phyloP scores from a whole-genome alignment of 2,797 vertebrate species.

The Triplophysa bombifrons region DNA sequence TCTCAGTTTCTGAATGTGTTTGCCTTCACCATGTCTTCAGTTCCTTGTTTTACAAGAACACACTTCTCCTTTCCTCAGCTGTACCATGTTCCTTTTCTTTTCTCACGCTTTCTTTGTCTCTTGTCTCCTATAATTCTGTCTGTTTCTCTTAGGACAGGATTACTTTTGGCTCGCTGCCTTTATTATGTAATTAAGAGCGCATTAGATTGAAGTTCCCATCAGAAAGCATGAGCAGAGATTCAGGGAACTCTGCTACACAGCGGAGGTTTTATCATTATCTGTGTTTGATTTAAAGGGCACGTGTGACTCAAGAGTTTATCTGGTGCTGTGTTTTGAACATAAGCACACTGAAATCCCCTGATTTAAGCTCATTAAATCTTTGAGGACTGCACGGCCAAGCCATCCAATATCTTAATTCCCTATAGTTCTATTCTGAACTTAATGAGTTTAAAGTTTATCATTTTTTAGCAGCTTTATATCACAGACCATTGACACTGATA shows the following conservation, averaged over 20 bases:
- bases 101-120: neutral
- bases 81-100: neutral
- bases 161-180: neutral
- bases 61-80: conserved; percentile 1
- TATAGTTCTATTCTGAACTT: conserved; percentile 7
- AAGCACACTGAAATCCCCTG: neutral
- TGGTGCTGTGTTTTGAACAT: neutral
- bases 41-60: conserved; percentile 3
- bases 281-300: conserved; percentile 14
- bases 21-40: neutral
- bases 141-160: neutral
- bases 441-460: conserved; percentile 15
- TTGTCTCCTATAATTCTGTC: neutral
- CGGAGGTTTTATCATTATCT: conserved; percentile 11
- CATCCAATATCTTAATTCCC: conserved; percentile 19
- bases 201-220: neutral
- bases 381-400: neutral
- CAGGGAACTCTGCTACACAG: conserved; percentile 2
- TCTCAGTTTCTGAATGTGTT: conserved; percentile 2
- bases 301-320: conserved; percentile 4
- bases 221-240: conserved; percentile 2
- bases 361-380: conserved; percentile 17
- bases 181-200: conserved; percentile 8
- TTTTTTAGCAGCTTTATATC: neutral
- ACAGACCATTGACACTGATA: no score